Conservation (phyloP, 2,113 vertebrate genomes). For the Psammodynastes pulverulentus region DNA sequence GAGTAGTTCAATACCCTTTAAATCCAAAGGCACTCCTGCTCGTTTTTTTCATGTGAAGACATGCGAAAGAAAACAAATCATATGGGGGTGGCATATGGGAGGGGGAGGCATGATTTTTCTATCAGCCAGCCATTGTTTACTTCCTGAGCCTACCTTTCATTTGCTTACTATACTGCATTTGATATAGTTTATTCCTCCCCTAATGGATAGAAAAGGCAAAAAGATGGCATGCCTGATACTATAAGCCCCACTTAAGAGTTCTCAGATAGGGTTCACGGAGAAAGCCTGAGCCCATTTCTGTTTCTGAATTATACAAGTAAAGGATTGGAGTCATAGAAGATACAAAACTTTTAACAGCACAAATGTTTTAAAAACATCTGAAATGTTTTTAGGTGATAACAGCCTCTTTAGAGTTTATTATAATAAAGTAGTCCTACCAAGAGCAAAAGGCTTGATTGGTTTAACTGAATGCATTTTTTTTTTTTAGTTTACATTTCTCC, state of each 20-base stretch:
- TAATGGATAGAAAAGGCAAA: neutral
- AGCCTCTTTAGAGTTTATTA: neutral
- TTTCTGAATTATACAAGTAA: neutral
- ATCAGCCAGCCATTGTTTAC: neutral
- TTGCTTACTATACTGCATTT: neutral
- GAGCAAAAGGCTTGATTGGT: neutral
- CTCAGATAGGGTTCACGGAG: slow-evolving; percentile 13
- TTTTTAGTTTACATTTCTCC: neutral
- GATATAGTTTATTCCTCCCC: neutral
- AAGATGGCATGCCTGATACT: neutral
- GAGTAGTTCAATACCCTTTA: neutral
- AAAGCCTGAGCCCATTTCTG: neutral
- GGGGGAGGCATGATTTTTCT: neutral
- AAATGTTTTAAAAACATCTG: neutral
- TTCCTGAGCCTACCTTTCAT: neutral
- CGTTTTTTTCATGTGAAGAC: neutral
- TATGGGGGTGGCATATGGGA: neutral
- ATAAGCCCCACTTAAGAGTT: slow-evolving; percentile 52
- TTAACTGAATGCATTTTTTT: neutral
- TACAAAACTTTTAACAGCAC: neutral
- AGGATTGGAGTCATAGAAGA: neutral
- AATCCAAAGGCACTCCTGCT: neutral
- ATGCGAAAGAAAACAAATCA: neutral
- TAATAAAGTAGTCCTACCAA: neutral
- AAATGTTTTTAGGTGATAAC: neutral